phyloP scores from a whole-genome alignment of 2,797 vertebrate genomes.

The Eutrigla gurnardus region DNA sequence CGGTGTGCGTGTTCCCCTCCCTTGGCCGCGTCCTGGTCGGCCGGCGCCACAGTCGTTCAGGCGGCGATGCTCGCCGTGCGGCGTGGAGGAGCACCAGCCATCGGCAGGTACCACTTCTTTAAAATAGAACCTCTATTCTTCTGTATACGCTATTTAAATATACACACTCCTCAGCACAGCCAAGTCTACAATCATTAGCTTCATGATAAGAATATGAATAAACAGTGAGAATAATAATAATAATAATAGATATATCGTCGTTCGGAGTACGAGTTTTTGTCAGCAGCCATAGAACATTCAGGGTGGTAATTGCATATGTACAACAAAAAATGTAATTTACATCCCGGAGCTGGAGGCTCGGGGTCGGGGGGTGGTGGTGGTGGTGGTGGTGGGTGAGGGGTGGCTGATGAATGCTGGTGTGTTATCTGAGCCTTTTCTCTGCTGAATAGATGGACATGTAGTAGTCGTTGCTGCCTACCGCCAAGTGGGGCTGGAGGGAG shows the following conservation, averaged over 20 bases:
- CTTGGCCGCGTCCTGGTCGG: not conserved
- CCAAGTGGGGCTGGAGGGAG: constrained; percentile 91
- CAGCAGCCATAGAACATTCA: constrained; percentile 92
- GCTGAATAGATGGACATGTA: constrained; percentile 99
- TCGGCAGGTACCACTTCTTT: constrained; percentile 62
- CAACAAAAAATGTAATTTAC: constrained; percentile 82
- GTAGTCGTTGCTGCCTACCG: constrained; percentile 98
- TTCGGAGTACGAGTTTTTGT: constrained; percentile 81
- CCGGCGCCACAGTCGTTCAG: constrained; percentile 56
- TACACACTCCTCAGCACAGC: constrained; percentile 84
- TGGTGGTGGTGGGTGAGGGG: constrained; percentile 8
- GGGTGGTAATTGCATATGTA: constrained; percentile 89
- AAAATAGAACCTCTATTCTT: constrained; percentile 80
- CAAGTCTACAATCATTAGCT: constrained; percentile 87
- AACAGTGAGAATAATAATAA: constrained; percentile 77
- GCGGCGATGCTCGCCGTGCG: constrained; percentile 54
- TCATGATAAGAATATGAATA: constrained; percentile 80
- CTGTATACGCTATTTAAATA: constrained; percentile 83
- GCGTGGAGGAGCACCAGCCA: constrained; percentile 40
- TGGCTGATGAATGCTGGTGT: constrained; percentile 59
- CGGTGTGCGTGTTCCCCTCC: constrained; percentile 4
- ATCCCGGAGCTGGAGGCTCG: constrained; percentile 66
- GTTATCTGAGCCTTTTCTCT: constrained; percentile 97
- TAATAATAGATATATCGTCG: constrained; percentile 55
- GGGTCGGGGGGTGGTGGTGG: constrained; percentile 60